A percentile compares a stretch with the other conserved stretches of the same genome.
Conservation (phyloP, 2,888 invertebrate species). For the Saturnia pavonia region DNA sequence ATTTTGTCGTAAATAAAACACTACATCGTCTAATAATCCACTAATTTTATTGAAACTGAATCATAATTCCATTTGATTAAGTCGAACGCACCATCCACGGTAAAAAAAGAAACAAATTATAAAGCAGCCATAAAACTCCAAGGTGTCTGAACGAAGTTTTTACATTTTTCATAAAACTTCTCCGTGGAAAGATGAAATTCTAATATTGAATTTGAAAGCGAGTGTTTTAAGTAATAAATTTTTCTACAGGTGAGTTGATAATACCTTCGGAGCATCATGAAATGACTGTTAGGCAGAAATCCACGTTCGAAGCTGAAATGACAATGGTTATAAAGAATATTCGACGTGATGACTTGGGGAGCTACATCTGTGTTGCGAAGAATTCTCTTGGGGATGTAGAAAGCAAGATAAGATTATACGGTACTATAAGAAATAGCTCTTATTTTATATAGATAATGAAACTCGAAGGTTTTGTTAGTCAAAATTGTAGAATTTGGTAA, state of each 20-base stretch:
- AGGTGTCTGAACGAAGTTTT: conserved; percentile 77
- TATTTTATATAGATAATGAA: neutral
- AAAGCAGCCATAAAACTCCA: conserved; percentile 76
- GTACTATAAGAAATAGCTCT: conserved; percentile 70
- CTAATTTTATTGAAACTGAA: conserved; percentile 32
- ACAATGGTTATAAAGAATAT: conserved; percentile 90
- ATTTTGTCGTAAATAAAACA: neutral
- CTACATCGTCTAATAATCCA: conserved; percentile 13
- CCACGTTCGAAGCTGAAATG: conserved; percentile 93
- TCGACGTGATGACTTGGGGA: conserved; percentile 89
- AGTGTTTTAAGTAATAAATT: conserved; percentile 72
- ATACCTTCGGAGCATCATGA: conserved; percentile 92
- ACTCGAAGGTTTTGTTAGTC: neutral
- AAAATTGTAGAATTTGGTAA: neutral
- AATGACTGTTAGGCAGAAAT: conserved; percentile 87
- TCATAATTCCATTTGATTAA: conserved; percentile 58
- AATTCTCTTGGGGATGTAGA: conserved; percentile 94
- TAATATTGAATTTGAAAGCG: conserved; percentile 79
- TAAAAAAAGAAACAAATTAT: conserved; percentile 78
- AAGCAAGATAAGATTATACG: conserved; percentile 93
- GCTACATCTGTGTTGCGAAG: conserved; percentile 93
- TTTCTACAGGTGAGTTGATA: conserved; percentile 88
- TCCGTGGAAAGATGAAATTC: conserved; percentile 72
- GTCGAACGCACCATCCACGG: conserved; percentile 57
- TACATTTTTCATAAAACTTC: conserved; percentile 81